Evolutionary conservation across 1,140 invertebrate genomes (phyloP), one percentile per base, ranked within the genome.

Genomic region (Neodiprion fabricii): DNA sequence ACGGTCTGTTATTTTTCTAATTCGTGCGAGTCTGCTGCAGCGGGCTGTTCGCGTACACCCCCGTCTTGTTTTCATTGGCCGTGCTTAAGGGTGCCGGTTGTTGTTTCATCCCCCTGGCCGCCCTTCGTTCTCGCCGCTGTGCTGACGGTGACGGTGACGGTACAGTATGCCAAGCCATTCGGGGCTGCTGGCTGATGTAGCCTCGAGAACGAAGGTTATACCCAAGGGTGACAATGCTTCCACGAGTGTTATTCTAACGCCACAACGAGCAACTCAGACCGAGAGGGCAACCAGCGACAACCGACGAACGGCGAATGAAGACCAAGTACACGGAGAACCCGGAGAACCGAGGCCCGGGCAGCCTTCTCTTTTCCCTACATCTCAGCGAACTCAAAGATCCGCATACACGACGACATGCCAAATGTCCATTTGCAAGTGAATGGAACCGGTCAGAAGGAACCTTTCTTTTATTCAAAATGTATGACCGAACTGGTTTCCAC

Each of bases 21-120:
- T 86, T 86, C 82, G 81, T 61, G 11, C n/a, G 53, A 61, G 53
- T 40, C 28, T 40, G 28, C 28, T 40, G 28, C 53, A 14, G 11
- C n/a, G n/a, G 53, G 53, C n/a, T 12, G 11, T 17, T 14, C 53
- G 53, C 28, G 53, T 61, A 12, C 53, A 61, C 53, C 53, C 53
- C 53, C 53, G 82, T 85, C 85, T 87, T 86, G 85, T 86, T 87
- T 86, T 86, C 86, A 86, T 86, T 86, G 85, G 85, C 81, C 78
- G 79, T 85, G 72, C 86, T 87, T 86, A 61, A 84, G 83, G 83
- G 84, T 81, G 82, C 72, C 70, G 82, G 85, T 82, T 87, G 85
- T 85, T 86, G 82, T 87, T 87, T 85, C 84, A 86, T 61, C 53
- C 80, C 84, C 84, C 84, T 83, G 70, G 71, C 70, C 65, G 71